These are phyloP conservation scores for Sebastes goodei DNA, from an alignment of 2,797 vertebrate genomes.

Conservation along the genomic window DNA sequence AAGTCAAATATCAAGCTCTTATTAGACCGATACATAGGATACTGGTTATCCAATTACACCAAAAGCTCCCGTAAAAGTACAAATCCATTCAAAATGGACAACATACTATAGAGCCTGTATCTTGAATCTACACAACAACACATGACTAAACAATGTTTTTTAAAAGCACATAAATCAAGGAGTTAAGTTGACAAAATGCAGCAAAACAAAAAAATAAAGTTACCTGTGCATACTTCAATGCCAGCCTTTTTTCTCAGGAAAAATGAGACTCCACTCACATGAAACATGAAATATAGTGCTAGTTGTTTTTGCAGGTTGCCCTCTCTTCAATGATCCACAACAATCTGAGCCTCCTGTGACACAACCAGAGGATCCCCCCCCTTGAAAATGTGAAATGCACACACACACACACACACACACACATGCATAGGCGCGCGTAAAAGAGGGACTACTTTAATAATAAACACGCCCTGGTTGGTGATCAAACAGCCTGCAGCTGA, in stretches of 20 bases:
- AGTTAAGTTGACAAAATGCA: too few relatives aligned
- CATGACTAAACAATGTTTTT: not conserved
- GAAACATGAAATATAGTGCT: not conserved
- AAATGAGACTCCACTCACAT: not conserved
- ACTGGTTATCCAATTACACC: not conserved
- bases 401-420: not conserved
- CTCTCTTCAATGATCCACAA: slow-evolving; percentile 2
- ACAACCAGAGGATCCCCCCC: slow-evolving; percentile 55
- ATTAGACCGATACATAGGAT: not conserved
- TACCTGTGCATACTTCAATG: slow-evolving; percentile 10
- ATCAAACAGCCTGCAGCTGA: slow-evolving; percentile 7
- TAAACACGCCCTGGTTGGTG: slow-evolving; percentile 47
- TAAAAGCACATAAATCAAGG: not conserved
- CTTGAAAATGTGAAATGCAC: not conserved
- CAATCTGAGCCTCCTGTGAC: slow-evolving; percentile 52
- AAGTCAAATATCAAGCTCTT: not conserved
- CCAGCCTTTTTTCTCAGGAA: not conserved
- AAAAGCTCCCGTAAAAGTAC: not conserved
- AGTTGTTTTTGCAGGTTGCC: slow-evolving; percentile 2
- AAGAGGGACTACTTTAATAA: slow-evolving; percentile 22
- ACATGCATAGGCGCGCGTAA: slow-evolving; percentile 17
- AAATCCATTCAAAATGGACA: not conserved
- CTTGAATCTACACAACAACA: not conserved
- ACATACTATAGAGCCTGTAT: not conserved
- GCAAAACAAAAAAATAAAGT: not conserved